Evolutionary conservation across 1,140 invertebrate genomes (phyloP), one percentile per base, ranked within the genome.

Genomic region (Drosophila obscura): DNA sequence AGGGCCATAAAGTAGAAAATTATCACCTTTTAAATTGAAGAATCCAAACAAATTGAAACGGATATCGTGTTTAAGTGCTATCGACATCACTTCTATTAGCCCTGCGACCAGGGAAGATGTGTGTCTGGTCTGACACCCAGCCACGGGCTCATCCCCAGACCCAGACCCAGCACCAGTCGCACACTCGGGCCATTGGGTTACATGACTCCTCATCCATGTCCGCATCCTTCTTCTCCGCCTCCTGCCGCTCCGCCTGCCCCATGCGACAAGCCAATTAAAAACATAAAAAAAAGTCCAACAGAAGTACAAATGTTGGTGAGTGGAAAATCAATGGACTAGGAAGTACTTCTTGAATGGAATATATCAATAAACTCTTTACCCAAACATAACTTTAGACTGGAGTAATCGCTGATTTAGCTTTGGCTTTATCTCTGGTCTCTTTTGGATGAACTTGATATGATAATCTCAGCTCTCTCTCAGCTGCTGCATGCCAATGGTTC

Each of bases 21-120:
- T 91, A 91, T 91, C 90, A 91, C 90, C 90, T 91, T 91, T 91
- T 91, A 91, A 91, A 91, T 91, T 91, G 90, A 91, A 91, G 90
- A 91, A 91, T 91, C 90, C 90, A 91, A 91, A 91, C 90, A 91
- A 91, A 91, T 91, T 91, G 90, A 91, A 91, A 91, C 90, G 90
- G 90, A 91, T 91, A 91, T 91, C 87, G 83, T 91, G 90, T 91
- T 91, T 91, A 91, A 91, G 90, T 91, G 90, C 90, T 91, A 91
- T 91, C 83, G 90, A 90, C 90, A 91, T 91, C 90, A 91, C 88
- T 89, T 85, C 90, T 85, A 90, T 91, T 91, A 84, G 83, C 72
- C 75, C 60, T 53, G 77, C 13, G 39, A 28, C 50, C 53, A n/a
- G 41, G 22, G 39, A 44, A 24, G 52, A 16, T 45, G 73, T 31